Evolutionary conservation across 2,888 invertebrate species (phyloP).

Genomic region (Acleris sparsana): DNA sequence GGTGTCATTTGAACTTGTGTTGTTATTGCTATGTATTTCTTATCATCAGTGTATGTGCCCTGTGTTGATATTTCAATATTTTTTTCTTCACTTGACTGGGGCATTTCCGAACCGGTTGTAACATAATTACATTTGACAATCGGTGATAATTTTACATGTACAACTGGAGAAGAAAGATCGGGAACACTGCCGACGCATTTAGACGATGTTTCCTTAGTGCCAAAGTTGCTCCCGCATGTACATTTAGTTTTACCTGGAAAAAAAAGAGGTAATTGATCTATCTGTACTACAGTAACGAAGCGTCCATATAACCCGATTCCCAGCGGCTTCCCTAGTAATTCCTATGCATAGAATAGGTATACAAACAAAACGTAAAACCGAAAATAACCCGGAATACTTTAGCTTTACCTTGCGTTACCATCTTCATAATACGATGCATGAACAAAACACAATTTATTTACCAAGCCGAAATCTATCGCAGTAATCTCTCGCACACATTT

Average conservation of each 20-base stretch:
- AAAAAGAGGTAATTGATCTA: too few relatives aligned
- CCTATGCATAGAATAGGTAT: too few relatives aligned
- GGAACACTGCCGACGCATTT: constrained; percentile 62
- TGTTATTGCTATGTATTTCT: constrained; percentile 44
- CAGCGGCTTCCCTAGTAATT: too few relatives aligned
- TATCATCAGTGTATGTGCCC: constrained; percentile 49
- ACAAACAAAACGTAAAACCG: too few relatives aligned
- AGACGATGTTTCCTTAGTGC: constrained; percentile 58
- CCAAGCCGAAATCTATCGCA: too few relatives aligned
- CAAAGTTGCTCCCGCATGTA: constrained; percentile 47
- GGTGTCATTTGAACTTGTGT: constrained; percentile 52
- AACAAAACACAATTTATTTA: too few relatives aligned
- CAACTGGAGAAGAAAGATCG: constrained; percentile 46
- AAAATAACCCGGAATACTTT: too few relatives aligned
- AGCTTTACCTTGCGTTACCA: too few relatives aligned
- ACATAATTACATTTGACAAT: constrained; percentile 56
- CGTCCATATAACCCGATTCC: too few relatives aligned
- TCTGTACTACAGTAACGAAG: too few relatives aligned
- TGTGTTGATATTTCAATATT: constrained; percentile 48
- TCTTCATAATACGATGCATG: too few relatives aligned
- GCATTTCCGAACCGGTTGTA: constrained; percentile 52
- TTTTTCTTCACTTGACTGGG: constrained; percentile 29
- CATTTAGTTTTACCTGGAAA: constrained; percentile 53
- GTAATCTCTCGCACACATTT: too few relatives aligned
- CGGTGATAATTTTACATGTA: constrained; percentile 64